Base-by-base conservation (phyloP, 2,888 invertebrate species). In the Sinelater perroti region DNA sequence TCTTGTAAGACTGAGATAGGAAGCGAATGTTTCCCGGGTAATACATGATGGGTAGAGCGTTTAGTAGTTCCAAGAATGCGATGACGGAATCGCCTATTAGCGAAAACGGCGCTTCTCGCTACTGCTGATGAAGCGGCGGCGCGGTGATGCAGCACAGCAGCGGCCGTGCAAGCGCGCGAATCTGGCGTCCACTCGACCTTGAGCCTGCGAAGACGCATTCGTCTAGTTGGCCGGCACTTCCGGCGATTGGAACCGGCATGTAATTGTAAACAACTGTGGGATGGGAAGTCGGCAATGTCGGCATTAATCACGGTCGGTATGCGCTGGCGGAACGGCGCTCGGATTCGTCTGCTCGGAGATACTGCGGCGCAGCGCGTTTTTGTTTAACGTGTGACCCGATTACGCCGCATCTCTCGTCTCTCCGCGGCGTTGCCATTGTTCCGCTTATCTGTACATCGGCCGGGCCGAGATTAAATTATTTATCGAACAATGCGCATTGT, bases 251-350 rank as follows among this genome's bases (percentile, higher is more conserved):
- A 63, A 55, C 55, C 60, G 54, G 50, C 63, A 60, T 62, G 54
- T 62, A 62, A 65, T 66, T 64, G 60, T 61, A 63, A 67, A 66
- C 66, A 67, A 64, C 60, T 68, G 66, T 65, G 65, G 64, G 66
- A 65, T 67, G 70, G 65, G 68, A 66, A 65, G 62, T 59, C 60
- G 56, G 59, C 62, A 50, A 50, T 50, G 54, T 58, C 50, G 59
- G 59, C 53, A 64, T 63, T 63, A 60, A 65, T 61, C 61, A 64
- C 59, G 61, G 35, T 62, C 58, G 58, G 64, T 59, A 64, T 66
- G 62, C 57, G 47, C 53, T 65, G 55, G 67, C 64, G 64, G 66
- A 67, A 65, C 66, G 61, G n/a, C n/a, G n/a, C n/a, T n/a, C n/a
- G n/a, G 45, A 64, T 61, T 52, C 57, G 56, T 59, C 53, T 61